A percentile compares a stretch with the other conserved stretches of the same genome.
These are phyloP conservation scores for Drosophila punjabiensis DNA, from an alignment of 1,140 invertebrate genomes.

Conservation along the genomic window DNA sequence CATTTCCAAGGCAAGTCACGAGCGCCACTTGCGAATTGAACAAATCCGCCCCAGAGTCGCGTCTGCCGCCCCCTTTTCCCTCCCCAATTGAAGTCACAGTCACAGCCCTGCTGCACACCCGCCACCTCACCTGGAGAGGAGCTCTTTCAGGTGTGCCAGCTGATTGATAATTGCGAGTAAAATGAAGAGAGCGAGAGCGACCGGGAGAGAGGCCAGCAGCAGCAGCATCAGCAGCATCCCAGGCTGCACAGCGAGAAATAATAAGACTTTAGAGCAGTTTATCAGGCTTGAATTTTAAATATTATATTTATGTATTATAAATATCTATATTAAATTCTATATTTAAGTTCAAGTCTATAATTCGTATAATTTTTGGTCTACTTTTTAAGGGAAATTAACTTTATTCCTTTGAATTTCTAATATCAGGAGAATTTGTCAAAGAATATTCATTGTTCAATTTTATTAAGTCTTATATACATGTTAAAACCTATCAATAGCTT, in stretches of 20 bases:
- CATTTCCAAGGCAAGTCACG: slow-evolving; percentile 80
- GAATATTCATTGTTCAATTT: no score
- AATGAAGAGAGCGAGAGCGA: slow-evolving; percentile 4
- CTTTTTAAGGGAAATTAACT: no score
- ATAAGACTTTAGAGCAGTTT: neutral
- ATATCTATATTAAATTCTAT: neutral
- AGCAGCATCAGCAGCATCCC: slow-evolving; percentile 11
- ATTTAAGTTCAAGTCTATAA: no score
- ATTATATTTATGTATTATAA: neutral
- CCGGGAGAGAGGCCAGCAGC: slow-evolving; percentile 1
- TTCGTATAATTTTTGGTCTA: no score
- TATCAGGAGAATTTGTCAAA: no score
- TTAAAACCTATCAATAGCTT: no score
- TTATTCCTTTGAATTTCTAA: no score
- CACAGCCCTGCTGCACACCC: neutral
- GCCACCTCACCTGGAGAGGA: slow-evolving; percentile 1
- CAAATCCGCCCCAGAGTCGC: slow-evolving; percentile 60
- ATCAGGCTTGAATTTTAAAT: neutral
- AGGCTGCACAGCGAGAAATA: slow-evolving; percentile 18
- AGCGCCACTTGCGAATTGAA: slow-evolving; percentile 74
- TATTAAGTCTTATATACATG: no score
- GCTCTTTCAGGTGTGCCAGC: slow-evolving; percentile 47
- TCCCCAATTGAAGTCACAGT: neutral
- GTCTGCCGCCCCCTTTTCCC: slow-evolving; percentile 23
- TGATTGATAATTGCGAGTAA: slow-evolving; percentile 53